phyloP scores from a whole-genome alignment of 2,113 vertebrate genomes.

The Prunella fulvescens region DNA sequence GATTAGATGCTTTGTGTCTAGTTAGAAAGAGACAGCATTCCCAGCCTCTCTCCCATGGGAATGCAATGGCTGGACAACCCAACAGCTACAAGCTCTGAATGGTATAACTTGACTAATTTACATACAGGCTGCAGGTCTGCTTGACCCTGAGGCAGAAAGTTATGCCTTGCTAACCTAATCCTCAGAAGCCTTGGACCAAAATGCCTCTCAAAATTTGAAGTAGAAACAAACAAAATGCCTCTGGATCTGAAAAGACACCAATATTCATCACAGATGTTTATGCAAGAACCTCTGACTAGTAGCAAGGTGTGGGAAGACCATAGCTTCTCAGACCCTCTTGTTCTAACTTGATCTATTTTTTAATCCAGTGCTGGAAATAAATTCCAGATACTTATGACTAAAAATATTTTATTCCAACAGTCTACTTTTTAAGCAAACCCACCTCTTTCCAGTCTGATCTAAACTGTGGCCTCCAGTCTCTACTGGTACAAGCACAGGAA shows the following conservation, averaged over 20 bases:
- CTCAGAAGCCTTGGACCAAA: not conserved
- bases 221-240: not conserved
- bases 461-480: not conserved
- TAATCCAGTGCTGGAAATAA: not conserved
- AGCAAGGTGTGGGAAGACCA: not conserved
- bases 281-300: not conserved
- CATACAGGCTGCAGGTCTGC: not conserved
- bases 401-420: not conserved
- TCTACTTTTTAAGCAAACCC: not conserved
- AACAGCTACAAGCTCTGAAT: not conserved
- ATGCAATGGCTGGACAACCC: not conserved
- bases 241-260: not conserved
- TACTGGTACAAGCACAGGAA: not conserved
- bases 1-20: not conserved
- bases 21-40: not conserved
- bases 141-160: not conserved
- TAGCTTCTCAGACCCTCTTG: not conserved
- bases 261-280: not conserved
- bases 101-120: not conserved
- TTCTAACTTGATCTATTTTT: not conserved
- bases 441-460: not conserved
- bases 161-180: not conserved
- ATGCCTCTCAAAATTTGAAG: not conserved
- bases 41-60: not conserved
- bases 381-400: not conserved